Evolutionary conservation across 2,797 vertebrate genomes (phyloP).

Genomic region (Sebastes hopkinsi): DNA sequence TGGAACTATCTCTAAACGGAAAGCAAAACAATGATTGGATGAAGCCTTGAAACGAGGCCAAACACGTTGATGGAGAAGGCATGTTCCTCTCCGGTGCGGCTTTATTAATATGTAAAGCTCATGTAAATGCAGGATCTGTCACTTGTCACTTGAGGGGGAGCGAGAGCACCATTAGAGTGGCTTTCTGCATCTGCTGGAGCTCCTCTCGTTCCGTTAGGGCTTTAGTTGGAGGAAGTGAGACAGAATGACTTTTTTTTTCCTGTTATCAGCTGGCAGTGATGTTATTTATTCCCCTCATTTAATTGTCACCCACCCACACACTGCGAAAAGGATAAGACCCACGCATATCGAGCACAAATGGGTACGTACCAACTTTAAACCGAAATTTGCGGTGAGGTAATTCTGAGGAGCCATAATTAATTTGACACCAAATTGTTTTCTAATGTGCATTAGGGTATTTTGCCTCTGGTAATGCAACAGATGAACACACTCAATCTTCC

Average conservation of each 20-base stretch:
- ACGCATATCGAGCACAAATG: slow-evolving; percentile 30
- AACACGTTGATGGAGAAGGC: slow-evolving; percentile 47
- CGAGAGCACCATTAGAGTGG: slow-evolving; percentile 24
- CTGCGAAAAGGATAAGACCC: slow-evolving; percentile 46
- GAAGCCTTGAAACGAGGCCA: slow-evolving; percentile 11
- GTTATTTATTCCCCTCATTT: slow-evolving; percentile 75
- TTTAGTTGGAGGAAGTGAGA: slow-evolving; percentile 66
- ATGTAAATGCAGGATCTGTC: slow-evolving; percentile 60
- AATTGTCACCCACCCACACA: slow-evolving; percentile 70
- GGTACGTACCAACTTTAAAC: slow-evolving; percentile 14
- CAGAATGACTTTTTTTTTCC: slow-evolving; percentile 55
- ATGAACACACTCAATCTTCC: slow-evolving; percentile 21
- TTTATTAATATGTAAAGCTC: slow-evolving; percentile 76
- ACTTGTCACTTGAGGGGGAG: slow-evolving; percentile 62
- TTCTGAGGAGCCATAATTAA: slow-evolving; percentile 14
- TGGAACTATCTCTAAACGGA: not conserved
- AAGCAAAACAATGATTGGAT: slow-evolving; percentile 13
- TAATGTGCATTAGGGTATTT: slow-evolving; percentile 16
- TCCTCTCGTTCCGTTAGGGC: slow-evolving; percentile 48
- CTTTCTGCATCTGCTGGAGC: slow-evolving; percentile 53
- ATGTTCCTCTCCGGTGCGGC: slow-evolving; percentile 45
- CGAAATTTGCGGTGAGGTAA: slow-evolving; percentile 9
- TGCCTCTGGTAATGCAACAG: slow-evolving; percentile 24
- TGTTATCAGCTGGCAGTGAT: slow-evolving; percentile 67
- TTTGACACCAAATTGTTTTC: slow-evolving; percentile 30